Conservation (phyloP, 2,797 vertebrate species). For the Florisuga fusca region DNA sequence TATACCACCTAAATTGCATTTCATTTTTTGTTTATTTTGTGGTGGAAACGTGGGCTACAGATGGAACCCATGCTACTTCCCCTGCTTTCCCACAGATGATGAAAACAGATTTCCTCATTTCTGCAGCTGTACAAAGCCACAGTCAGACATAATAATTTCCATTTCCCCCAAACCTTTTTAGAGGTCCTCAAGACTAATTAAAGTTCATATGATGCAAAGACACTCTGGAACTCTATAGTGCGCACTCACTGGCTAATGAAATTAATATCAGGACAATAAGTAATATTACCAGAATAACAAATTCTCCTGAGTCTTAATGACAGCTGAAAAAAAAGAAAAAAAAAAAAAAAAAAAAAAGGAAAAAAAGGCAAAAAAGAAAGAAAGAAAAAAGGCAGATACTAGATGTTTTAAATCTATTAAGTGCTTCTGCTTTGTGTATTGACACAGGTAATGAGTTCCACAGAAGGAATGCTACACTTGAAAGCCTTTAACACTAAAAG, state of each 20-base stretch:
- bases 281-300: constrained; percentile 40
- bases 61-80: neutral
- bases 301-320: constrained; percentile 26
- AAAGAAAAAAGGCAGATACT: neutral
- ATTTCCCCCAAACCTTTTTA: neutral
- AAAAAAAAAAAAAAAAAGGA: neutral
- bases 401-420: constrained; percentile 55
- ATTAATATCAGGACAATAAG: constrained; percentile 36
- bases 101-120: neutral
- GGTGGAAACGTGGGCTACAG: rapidly evolving
- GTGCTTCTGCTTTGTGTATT: constrained; percentile 54
- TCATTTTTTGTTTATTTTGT: neutral
- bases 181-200: constrained; percentile 22
- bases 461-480: constrained; percentile 50
- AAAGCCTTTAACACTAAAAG: constrained; percentile 71
- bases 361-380: neutral
- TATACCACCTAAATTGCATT: neutral
- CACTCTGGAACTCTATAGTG: neutral
- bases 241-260: neutral
- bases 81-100: neutral
- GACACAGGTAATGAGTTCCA: constrained; percentile 65
- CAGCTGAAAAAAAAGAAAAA: neutral
- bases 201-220: constrained; percentile 2
- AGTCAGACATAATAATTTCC: neutral
- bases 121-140: neutral